Conservation (phyloP, 2,113 vertebrate genomes). For the Colius striatus region DNA sequence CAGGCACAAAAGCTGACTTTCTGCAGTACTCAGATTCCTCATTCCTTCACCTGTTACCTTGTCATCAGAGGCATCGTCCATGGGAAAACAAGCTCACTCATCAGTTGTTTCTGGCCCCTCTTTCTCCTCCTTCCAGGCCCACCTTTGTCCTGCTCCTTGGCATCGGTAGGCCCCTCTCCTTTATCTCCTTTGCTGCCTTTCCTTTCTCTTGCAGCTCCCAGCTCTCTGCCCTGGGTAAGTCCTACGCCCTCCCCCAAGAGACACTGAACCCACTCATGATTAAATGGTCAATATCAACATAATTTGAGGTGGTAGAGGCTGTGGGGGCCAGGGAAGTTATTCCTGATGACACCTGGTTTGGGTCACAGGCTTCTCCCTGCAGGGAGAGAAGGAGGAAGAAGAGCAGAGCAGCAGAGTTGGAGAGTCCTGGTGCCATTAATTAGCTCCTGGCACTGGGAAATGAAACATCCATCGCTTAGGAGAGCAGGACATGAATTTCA, state of each 20-base stretch:
- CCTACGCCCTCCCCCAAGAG: background rate
- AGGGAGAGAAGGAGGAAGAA: background rate
- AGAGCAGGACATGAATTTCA: background rate
- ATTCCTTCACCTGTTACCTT: background rate
- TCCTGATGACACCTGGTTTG: background rate
- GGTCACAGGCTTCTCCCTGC: background rate
- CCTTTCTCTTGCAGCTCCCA: fast-evolving
- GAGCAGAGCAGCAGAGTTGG: background rate
- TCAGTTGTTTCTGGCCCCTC: background rate
- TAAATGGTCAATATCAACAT: background rate
- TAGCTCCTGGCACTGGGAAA: background rate
- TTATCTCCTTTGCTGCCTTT: background rate
- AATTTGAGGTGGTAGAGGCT: background rate
- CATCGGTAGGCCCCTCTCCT: background rate
- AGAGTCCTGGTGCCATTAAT: background rate
- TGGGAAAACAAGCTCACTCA: background rate
- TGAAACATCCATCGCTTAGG: background rate
- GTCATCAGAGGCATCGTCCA: background rate
- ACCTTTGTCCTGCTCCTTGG: background rate
- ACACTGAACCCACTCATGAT: background rate
- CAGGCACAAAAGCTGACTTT: background rate
- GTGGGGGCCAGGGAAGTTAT: background rate
- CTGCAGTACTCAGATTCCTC: background rate
- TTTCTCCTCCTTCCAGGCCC: background rate
- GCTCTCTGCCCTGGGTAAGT: background rate